These are phyloP conservation scores for Andrena hattorfiana DNA, from an alignment of 2,888 invertebrate genomes.

Conservation along the genomic window DNA sequence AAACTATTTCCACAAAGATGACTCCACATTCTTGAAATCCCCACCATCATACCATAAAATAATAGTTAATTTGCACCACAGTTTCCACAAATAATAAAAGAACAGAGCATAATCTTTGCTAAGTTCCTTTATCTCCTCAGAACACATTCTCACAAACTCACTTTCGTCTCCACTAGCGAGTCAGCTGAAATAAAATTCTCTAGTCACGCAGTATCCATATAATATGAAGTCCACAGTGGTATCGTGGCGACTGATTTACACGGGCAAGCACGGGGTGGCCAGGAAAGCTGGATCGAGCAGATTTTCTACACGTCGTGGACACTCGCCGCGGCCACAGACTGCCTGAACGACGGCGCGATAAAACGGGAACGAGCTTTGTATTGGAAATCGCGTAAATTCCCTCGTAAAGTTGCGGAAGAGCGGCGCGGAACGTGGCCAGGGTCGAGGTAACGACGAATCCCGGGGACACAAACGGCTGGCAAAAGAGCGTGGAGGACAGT, in stretches of 20 bases:
- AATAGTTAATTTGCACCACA: no score
- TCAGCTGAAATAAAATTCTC: background rate
- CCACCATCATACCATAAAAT: no score
- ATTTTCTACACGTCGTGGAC: constrained; percentile 32
- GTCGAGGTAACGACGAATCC: constrained; percentile 51
- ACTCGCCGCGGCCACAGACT: constrained; percentile 16
- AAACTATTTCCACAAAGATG: no score
- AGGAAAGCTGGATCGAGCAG: constrained; percentile 18
- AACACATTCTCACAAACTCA: background rate
- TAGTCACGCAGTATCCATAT: background rate
- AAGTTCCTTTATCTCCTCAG: no score
- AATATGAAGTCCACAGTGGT: background rate
- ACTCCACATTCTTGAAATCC: no score
- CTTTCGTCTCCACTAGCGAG: background rate
- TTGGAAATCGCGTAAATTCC: constrained; percentile 76
- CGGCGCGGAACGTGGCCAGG: constrained; percentile 10
- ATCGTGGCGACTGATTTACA: constrained; percentile 20
- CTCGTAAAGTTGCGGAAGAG: constrained; percentile 69
- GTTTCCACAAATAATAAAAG: no score
- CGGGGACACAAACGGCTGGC: constrained; percentile 39
- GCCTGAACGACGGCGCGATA: constrained; percentile 61
- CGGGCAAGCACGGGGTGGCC: no score
- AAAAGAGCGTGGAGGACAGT: constrained; percentile 29
- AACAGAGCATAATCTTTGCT: no score
- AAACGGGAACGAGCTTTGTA: constrained; percentile 76